Conservation (phyloP, 2,888 invertebrate genomes). For the Lasius fuliginosus region DNA sequence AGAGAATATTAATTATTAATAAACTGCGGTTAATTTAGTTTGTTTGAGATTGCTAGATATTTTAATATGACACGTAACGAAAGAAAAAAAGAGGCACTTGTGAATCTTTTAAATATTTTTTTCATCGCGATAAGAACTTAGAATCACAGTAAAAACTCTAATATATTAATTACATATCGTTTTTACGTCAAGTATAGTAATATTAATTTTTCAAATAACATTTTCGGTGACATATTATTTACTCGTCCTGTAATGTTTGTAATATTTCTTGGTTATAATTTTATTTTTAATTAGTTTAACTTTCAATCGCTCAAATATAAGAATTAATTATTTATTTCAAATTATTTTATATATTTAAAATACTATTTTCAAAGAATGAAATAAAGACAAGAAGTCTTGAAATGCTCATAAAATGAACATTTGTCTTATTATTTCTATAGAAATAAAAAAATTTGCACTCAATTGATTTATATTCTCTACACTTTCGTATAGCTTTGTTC, state of each 20-base stretch:
- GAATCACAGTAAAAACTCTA: constrained; percentile 17
- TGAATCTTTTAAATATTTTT: constrained; percentile 3
- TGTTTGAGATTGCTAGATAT: neutral
- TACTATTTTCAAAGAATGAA: neutral
- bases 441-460: neutral
- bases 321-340: neutral
- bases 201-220: too few relatives aligned
- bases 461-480: neutral
- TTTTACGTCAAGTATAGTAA: neutral
- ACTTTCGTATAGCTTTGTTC: neutral
- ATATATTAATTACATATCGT: neutral
- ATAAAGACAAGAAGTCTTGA: neutral
- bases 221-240: neutral
- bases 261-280: neutral
- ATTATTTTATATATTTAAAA: neutral
- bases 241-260: neutral
- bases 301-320: neutral
- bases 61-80: neutral
- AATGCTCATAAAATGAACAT: neutral
- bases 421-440: neutral
- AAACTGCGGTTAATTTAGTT: too few relatives aligned
- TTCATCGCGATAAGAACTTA: constrained; percentile 1
- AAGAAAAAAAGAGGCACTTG: neutral
- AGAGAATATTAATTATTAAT: too few relatives aligned
- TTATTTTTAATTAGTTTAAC: neutral